Conservation (phyloP, 2,888 invertebrate genomes). For the Euzetes globulus region DNA sequence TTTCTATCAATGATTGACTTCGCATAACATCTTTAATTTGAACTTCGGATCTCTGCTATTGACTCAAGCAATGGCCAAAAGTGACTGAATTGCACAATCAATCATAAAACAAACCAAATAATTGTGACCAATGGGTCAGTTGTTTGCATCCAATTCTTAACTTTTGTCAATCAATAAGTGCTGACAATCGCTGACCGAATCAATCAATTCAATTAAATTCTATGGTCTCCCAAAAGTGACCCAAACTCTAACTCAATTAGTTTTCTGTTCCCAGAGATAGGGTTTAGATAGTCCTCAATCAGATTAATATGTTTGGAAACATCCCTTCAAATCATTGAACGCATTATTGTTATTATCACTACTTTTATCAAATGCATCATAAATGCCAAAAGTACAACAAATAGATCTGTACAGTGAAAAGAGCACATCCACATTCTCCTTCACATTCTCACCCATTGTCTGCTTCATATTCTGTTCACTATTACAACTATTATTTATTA, state of each 20-base stretch:
- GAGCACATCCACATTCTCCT: too few species aligned
- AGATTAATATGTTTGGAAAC: slow-evolving; percentile 1
- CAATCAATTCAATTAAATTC: background rate
- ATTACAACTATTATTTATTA: too few species aligned
- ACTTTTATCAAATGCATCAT: too few species aligned
- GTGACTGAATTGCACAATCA: background rate
- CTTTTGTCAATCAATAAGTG: too few species aligned
- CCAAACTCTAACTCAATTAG: background rate
- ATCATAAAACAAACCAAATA: slow-evolving; percentile 7
- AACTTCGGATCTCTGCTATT: background rate
- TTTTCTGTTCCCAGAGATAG: background rate
- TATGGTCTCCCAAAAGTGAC: background rate
- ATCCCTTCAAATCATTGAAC: background rate
- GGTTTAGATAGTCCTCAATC: background rate
- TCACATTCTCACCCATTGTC: too few species aligned
- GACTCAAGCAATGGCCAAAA: background rate
- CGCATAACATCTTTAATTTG: background rate
- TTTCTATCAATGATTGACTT: background rate
- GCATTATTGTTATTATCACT: background rate
- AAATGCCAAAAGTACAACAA: too few species aligned
- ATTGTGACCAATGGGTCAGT: background rate
- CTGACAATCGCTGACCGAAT: too few species aligned
- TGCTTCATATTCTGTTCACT: too few species aligned
- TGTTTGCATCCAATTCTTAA: too few species aligned
- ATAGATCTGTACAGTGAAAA: too few species aligned